These are phyloP conservation scores for Saxidomus purpurata DNA, from an alignment of 1,140 invertebrate genomes.

Conservation along the genomic window DNA sequence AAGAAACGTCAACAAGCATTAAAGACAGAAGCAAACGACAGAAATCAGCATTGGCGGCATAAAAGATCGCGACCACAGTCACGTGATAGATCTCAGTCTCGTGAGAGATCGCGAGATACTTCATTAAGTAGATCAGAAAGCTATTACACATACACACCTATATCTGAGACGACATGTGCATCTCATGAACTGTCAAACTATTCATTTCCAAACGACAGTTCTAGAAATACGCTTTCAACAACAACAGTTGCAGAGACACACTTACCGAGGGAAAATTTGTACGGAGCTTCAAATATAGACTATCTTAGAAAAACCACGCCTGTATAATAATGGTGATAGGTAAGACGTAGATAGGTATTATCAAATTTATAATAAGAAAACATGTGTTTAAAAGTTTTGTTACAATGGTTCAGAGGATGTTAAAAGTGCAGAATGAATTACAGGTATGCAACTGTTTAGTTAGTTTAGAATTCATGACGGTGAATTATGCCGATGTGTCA, in stretches of 20 bases:
- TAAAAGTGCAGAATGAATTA: neutral
- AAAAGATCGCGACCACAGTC: slow-evolving; percentile 75
- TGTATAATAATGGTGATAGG: slow-evolving; percentile 68
- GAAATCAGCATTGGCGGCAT: slow-evolving; percentile 74
- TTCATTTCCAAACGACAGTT: slow-evolving; percentile 81
- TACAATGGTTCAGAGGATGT: neutral
- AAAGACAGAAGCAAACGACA: slow-evolving; percentile 76
- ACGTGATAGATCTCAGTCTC: slow-evolving; percentile 79
- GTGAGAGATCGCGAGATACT: slow-evolving; percentile 82
- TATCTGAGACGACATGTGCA: slow-evolving; percentile 80
- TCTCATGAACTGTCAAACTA: slow-evolving; percentile 85
- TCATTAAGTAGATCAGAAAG: slow-evolving; percentile 84
- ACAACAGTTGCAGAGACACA: slow-evolving; percentile 82
- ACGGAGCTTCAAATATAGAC: slow-evolving; percentile 72
- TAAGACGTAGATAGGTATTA: slow-evolving; percentile 27
- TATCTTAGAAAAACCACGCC: slow-evolving; percentile 80
- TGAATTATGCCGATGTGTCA: neutral
- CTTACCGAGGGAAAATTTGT: slow-evolving; percentile 68
- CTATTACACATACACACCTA: slow-evolving; percentile 85
- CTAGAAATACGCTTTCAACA: slow-evolving; percentile 84
- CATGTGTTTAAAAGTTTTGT: neutral
- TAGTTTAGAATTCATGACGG: neutral
- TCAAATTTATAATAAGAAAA: slow-evolving; percentile 10
- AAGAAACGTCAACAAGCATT: slow-evolving; percentile 83
- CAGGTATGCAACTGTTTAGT: neutral